These are phyloP conservation scores for Polyploca ridens DNA, from an alignment of 2,888 invertebrate species.

Conservation along the genomic window DNA sequence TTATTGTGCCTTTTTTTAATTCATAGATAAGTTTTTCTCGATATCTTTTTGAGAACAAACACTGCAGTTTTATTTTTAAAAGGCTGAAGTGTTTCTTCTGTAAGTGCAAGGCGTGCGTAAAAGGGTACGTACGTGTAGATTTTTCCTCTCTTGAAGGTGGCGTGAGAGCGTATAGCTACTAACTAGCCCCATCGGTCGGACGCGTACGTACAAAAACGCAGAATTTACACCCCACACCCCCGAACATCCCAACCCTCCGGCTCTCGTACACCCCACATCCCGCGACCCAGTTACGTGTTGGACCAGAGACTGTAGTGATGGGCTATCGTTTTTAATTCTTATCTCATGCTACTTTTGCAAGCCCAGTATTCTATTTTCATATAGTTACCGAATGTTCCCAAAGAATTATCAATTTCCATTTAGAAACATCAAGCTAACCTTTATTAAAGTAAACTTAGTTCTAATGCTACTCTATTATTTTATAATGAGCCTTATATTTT, in stretches of 20 bases:
- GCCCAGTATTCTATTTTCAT: not conserved
- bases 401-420: not conserved
- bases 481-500: too few species aligned
- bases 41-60: too few species aligned
- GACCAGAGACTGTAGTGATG: constrained; percentile 34
- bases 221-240: constrained; percentile 49
- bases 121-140: constrained; percentile 39
- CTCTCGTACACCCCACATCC: constrained; percentile 40
- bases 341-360: not conserved
- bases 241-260: constrained; percentile 27
- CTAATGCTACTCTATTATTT: too few species aligned
- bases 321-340: constrained; percentile 24
- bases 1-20: not conserved
- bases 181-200: constrained; percentile 62
- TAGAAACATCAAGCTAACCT: too few species aligned
- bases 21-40: too few species aligned
- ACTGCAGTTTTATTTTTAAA: not conserved
- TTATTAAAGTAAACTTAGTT: too few species aligned
- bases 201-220: constrained; percentile 71
- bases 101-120: constrained; percentile 36
- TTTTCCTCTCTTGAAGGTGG: constrained; percentile 46
- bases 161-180: constrained; percentile 57
- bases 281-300: constrained; percentile 65
- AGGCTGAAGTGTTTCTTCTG: not conserved
- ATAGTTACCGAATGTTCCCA: not conserved